phyloP scores from a whole-genome alignment of 2,113 vertebrate genomes.

The Carollia perspicillata region DNA sequence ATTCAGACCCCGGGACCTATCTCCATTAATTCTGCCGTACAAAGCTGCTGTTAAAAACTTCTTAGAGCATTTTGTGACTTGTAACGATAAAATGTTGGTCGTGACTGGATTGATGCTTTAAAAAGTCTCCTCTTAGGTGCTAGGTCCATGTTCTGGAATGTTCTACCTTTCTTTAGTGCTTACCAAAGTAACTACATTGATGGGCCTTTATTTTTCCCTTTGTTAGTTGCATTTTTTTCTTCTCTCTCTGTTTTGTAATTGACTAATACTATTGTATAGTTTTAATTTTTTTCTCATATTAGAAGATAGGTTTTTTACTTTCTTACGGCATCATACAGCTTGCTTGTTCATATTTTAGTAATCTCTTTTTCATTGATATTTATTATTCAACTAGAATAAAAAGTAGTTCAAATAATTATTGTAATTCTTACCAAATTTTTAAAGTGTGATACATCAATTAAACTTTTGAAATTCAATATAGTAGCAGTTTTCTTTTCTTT shows the following conservation, averaged over 20 bases:
- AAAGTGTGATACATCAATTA: not conserved
- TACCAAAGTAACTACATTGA: not conserved
- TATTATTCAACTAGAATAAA: not conserved
- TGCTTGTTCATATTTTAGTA: not conserved
- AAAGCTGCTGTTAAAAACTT: not conserved
- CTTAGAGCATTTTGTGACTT: not conserved
- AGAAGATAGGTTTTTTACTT: not conserved
- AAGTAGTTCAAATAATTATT: conserved; percentile 1
- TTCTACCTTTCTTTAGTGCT: not conserved
- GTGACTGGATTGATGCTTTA: not conserved
- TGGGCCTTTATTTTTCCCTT: not conserved
- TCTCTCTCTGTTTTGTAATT: not conserved
- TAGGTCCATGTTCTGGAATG: not conserved
- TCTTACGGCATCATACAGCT: not conserved
- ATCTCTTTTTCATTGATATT: not conserved
- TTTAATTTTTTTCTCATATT: not conserved
- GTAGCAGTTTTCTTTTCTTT: not conserved
- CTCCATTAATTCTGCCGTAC: not conserved
- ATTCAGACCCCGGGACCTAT: not conserved
- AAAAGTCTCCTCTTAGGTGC: not conserved
- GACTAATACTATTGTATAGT: not conserved
- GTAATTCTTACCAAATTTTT: not conserved
- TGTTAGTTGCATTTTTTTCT: not conserved
- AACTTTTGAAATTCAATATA: conserved; percentile 6
- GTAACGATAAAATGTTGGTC: not conserved